Conservation (phyloP, 2,113 vertebrate genomes). For the Oncorhynchus nerka region DNA sequence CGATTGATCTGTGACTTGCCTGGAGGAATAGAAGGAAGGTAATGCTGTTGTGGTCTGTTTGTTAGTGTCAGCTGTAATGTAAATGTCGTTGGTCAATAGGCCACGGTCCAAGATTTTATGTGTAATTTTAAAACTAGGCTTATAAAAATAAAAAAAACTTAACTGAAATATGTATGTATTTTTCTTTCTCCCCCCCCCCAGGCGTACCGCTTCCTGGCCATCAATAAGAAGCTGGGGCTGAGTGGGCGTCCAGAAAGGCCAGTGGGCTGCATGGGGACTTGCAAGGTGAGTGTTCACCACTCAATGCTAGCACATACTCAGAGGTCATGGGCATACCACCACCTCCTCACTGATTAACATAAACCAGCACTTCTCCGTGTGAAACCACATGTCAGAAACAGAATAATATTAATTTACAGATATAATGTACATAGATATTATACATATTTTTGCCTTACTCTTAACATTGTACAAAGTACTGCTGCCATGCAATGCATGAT, state of each 20-base stretch:
- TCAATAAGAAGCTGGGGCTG: conserved; percentile 93
- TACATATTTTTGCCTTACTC: not conserved
- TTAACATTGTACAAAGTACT: not conserved
- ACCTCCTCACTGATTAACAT: conserved; percentile 33
- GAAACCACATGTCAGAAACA: not conserved
- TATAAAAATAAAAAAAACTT: conserved; percentile 1
- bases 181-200: conserved; percentile 55
- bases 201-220: conserved; percentile 92
- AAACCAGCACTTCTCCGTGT: conserved; percentile 8
- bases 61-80: no score
- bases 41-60: no score
- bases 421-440: not conserved
- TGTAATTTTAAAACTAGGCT: not conserved
- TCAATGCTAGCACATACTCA: conserved; percentile 9
- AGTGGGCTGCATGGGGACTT: conserved; percentile 94
- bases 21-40: no score
- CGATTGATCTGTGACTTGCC: no score
- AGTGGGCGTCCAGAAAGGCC: conserved; percentile 93
- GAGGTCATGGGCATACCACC: conserved; percentile 19
- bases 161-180: conserved; percentile 5
- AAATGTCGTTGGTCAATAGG: no score
- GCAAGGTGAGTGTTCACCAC: conserved; percentile 79
- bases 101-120: not conserved
- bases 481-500: not conserved
- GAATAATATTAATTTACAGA: not conserved